phyloP scores from a whole-genome alignment of 2,113 vertebrate species.

The Nothoprocta pentlandii region DNA sequence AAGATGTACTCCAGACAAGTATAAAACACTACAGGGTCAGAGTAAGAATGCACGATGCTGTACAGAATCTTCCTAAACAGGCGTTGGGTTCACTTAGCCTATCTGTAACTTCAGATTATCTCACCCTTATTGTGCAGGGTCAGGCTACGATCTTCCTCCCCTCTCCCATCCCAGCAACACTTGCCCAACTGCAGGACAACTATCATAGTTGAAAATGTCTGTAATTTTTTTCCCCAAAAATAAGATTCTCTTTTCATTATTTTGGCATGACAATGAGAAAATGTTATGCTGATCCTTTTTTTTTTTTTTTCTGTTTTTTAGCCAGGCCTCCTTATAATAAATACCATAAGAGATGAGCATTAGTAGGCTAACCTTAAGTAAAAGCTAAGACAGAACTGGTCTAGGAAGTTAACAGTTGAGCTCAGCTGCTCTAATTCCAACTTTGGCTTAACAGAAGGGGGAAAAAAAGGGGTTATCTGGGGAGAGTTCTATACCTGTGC shows the following conservation, averaged over 20 bases:
- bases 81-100: background rate
- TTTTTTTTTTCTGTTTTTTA: background rate
- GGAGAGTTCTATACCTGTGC: constrained; percentile 80
- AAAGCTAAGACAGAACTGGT: background rate
- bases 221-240: background rate
- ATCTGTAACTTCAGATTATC: background rate
- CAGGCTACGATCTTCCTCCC: background rate
- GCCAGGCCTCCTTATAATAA: background rate
- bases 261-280: background rate
- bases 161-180: background rate
- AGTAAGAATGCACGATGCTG: background rate
- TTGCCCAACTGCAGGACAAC: background rate
- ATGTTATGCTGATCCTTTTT: background rate
- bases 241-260: background rate
- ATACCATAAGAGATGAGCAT: background rate
- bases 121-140: background rate
- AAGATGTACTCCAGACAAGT: background rate
- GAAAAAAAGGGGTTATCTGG: background rate
- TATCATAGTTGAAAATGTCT: background rate
- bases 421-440: background rate
- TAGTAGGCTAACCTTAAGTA: background rate
- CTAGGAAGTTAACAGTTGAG: background rate
- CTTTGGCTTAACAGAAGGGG: rapidly evolving
- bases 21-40: background rate
- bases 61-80: background rate